Conservation (phyloP, 2,797 vertebrate genomes). For the Lagorchestes hirsutus region DNA sequence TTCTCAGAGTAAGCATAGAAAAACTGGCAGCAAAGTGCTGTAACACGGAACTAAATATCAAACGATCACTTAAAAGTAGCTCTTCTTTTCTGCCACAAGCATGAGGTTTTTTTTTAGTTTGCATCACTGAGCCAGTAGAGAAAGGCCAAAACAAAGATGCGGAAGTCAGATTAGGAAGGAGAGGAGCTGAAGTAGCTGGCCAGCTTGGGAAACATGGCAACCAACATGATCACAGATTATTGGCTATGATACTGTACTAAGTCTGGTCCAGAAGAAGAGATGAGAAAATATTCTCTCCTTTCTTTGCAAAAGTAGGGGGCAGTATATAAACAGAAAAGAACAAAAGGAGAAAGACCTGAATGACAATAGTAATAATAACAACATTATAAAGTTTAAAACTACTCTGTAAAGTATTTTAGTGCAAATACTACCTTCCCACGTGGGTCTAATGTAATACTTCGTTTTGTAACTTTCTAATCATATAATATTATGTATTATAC, state of each 20-base stretch:
- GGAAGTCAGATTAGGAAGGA: neutral
- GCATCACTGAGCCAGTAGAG: neutral
- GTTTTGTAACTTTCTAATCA: neutral
- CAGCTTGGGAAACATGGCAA: neutral
- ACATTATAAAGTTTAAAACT: neutral
- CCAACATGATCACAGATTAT: neutral
- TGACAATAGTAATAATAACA: neutral
- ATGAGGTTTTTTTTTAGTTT: neutral
- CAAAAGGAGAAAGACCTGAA: neutral
- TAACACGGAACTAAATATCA: neutral
- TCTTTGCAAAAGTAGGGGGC: neutral
- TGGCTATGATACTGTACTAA: neutral
- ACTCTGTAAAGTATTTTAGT: neutral
- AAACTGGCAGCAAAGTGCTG: neutral
- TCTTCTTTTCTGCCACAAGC: neutral
- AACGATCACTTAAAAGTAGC: neutral
- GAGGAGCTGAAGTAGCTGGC: neutral
- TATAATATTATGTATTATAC: neutral
- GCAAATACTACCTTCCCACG: neutral
- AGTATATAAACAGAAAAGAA: neutral
- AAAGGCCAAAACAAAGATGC: neutral
- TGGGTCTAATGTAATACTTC: neutral
- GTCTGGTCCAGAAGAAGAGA: neutral
- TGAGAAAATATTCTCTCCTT: neutral
- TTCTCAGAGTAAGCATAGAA: neutral